Evolutionary conservation across 2,797 vertebrate genomes (phyloP), one percentile per base, ranked within the genome.

Genomic region (Epinephelus coioides): DNA sequence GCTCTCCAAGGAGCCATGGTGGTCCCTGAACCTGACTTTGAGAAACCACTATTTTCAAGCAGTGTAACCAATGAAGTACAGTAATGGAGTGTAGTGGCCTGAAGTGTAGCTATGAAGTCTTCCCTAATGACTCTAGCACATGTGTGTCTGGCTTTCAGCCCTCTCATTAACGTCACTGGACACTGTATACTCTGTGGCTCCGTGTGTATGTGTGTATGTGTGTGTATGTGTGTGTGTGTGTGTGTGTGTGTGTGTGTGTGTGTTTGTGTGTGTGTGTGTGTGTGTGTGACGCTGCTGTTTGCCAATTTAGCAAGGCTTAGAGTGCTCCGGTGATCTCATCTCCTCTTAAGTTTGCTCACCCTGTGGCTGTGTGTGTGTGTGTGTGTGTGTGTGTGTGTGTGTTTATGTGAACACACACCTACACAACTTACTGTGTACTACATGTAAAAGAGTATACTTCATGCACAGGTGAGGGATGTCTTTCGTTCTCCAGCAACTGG

Each of bases 91-190:
- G 78, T 73, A 77, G 88, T 85, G 88, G 89, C 90, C 89, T 91
- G 86, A 87, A 89, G 87, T 91, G 84, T 63, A 87, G 88, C 90
- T 91, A 86, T 89, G 90, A 92, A 90, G 86, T 91, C 88, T 79
- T 88, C 88, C 85, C 87, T 94, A 94, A 94, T 92, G 94, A 92
- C 90, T 94, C 84, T 76, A 91, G 84, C 94, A 94, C 91, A 93
- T 93, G 93, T 93, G 91, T 82, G 86, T 94, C 90, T 94, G 92
- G 91, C 91, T 90, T 77, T 86, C 86, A 86, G 91, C 87, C 87
- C 86, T 90, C 86, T 90, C 91, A 89, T 93, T 92, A 92, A 90
- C 90, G 88, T 93, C 92, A 94, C 90, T 91, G 93, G 90, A 94
- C 91, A 94, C 93, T 91, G 90, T 91, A 91, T 81, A 88, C 89